Evolutionary conservation across 1,140 invertebrate genomes (phyloP), one percentile per base, ranked within the genome.

Genomic region (Drosophila varians): DNA sequence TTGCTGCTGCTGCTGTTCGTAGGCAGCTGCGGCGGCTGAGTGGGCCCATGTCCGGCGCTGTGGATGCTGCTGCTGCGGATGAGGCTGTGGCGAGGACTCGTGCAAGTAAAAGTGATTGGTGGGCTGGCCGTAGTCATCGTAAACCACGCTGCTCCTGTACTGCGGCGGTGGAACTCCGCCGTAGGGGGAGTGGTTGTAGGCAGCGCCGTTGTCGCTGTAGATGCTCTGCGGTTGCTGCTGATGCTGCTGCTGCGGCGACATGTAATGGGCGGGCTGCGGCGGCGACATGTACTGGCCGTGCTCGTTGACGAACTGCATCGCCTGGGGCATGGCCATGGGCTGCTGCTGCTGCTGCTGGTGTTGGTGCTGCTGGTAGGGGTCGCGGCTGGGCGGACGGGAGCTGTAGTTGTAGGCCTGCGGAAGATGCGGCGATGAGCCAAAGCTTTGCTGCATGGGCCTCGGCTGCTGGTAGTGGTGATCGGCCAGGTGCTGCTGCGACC

Each of bases 21-120:
- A 91, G 23, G 82, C 82, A 19, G 90, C 89, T 6, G 93, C 92
- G 90, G 93, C 93, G 23, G 94, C 92, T 76, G 95, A 94, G 72
- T 95, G 95, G 38, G 94, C 93, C 95, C 95, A 96, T 3, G 95
- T 96, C 73, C 94, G 92, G 53, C 95, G 92, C 89, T 94, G 94
- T 47, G 94, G 92, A 53, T 89, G 93, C 61, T 93, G 93, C 46
- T 93, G 93, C 73, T 90, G 89, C 2, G 83, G 36, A 38, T 53
- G 28, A 3, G 31, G 38, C 11, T 58, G 55, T 0, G 64, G 89
- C 38, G 92, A 90, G 6, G 86, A 84, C 48, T 95, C 95, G 84
- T 96, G 95, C 68, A 96, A 91, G 91, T 95, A 96, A 92, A 96
- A 96, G 80, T 95, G 95, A 74, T 91, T 92, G 26, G 64, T 69